These are phyloP conservation scores for Aphidius gifuensis DNA, from an alignment of 1,140 invertebrate species.

Conservation along the genomic window DNA sequence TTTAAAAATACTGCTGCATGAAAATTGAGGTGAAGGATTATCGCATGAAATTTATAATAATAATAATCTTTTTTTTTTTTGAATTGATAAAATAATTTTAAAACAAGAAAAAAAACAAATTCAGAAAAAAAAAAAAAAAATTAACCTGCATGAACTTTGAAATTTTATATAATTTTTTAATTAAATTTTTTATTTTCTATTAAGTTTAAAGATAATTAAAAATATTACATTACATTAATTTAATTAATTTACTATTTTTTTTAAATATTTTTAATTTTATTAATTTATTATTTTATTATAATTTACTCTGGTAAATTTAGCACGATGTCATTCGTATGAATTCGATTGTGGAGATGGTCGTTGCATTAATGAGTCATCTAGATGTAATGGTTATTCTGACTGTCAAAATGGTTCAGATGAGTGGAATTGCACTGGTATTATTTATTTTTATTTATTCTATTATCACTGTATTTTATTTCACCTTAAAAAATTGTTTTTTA, in stretches of 20 bases:
- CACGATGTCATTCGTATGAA: constrained; percentile 59
- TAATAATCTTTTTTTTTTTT: too few species aligned
- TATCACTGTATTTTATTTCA: constrained; percentile 13
- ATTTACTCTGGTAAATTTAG: constrained; percentile 46
- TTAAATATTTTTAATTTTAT: constrained; percentile 20
- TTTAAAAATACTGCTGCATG: too few species aligned
- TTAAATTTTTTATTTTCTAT: too few species aligned
- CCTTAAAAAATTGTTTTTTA: constrained; percentile 12
- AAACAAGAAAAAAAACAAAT: too few species aligned
- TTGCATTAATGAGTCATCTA: constrained; percentile 62
- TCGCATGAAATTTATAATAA: neutral
- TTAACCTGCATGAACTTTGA: too few species aligned
- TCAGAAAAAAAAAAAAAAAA: too few species aligned
- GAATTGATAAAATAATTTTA: too few species aligned
- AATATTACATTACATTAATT: too few species aligned
- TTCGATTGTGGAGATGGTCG: constrained; percentile 63
- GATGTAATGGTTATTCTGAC: constrained; percentile 64
- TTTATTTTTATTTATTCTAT: constrained; percentile 21
- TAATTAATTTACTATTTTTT: neutral
- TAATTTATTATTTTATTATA: constrained; percentile 31
- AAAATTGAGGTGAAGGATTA: neutral
- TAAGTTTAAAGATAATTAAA: too few species aligned
- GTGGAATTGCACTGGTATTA: constrained; percentile 63
- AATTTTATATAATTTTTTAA: too few species aligned
- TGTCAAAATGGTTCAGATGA: constrained; percentile 69